phyloP scores from a whole-genome alignment of 1,140 invertebrate genomes.

The Hyposmocoma kahamanoa region DNA sequence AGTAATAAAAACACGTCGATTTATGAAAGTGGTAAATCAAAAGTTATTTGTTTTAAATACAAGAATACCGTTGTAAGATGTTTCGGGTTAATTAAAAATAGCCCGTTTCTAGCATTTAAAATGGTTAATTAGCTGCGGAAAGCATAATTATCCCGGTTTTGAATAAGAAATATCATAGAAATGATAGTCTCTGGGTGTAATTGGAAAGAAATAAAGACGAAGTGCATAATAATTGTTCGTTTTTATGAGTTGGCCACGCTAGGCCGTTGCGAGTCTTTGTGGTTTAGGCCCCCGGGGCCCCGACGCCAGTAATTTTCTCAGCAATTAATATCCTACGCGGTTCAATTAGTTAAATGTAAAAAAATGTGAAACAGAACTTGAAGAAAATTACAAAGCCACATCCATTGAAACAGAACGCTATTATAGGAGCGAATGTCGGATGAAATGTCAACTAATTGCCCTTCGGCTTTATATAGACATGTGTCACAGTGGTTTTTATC shows the following conservation, averaged over 20 bases:
- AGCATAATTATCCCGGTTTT: constrained; percentile 20
- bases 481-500: constrained; percentile 34
- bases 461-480: constrained; percentile 30
- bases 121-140: constrained; percentile 1
- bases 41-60: too few relatives aligned
- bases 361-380: constrained; percentile 48
- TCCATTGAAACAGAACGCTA: constrained; percentile 32
- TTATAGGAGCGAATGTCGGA: constrained; percentile 18
- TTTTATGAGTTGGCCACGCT: constrained; percentile 37
- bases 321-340: constrained; percentile 49
- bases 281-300: constrained; percentile 41
- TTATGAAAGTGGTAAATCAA: too few relatives aligned
- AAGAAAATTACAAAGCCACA: constrained; percentile 38
- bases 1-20: neutral
- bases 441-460: constrained; percentile 43
- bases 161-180: constrained; percentile 35
- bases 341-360: constrained; percentile 53
- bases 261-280: constrained; percentile 38
- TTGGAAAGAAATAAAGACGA: constrained; percentile 37
- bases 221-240: constrained; percentile 50
- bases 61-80: too few relatives aligned
- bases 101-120: neutral
- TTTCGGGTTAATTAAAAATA: too few relatives aligned
- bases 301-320: constrained; percentile 51
- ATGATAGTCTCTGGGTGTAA: constrained; percentile 30